Evolutionary conservation across 2,888 invertebrate species (phyloP).

Genomic region (Boloria selene): DNA sequence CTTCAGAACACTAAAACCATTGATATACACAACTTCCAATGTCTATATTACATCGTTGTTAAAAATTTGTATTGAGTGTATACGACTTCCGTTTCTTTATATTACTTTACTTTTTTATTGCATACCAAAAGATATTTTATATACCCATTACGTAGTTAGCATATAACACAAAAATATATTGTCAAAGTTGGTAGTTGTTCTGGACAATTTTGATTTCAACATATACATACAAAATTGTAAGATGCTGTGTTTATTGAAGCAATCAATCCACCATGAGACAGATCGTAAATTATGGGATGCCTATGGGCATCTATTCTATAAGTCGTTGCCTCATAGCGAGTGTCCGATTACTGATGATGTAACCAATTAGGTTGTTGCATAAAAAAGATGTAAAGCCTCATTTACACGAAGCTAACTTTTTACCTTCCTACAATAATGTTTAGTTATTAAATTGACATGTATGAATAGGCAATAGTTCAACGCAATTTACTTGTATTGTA

Average conservation of each 20-base stretch:
- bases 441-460: no score
- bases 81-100: no score
- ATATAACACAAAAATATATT: not conserved
- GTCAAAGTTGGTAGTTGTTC: conserved; percentile 6
- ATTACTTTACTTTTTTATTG: no score
- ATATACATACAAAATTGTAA: conserved; percentile 21
- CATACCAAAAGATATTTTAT: no score
- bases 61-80: no score
- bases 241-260: conserved; percentile 25
- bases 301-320: conserved; percentile 26
- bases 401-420: not conserved
- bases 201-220: conserved; percentile 12
- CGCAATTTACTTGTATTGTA: no score
- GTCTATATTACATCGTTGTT: no score
- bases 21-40: no score
- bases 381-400: conserved; percentile 7
- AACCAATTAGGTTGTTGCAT: conserved; percentile 23
- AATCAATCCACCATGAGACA: conserved; percentile 30
- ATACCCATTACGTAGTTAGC: no score
- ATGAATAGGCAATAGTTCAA: no score
- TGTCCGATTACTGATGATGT: conserved; percentile 30
- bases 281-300: conserved; percentile 28
- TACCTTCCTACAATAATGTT: no score
- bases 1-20: no score
- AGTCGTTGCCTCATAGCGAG: conserved; percentile 21